A percentile compares a stretch with the other conserved stretches of the same genome.
phyloP scores from a whole-genome alignment of 1,140 invertebrate species.

The Cherax destructor region DNA sequence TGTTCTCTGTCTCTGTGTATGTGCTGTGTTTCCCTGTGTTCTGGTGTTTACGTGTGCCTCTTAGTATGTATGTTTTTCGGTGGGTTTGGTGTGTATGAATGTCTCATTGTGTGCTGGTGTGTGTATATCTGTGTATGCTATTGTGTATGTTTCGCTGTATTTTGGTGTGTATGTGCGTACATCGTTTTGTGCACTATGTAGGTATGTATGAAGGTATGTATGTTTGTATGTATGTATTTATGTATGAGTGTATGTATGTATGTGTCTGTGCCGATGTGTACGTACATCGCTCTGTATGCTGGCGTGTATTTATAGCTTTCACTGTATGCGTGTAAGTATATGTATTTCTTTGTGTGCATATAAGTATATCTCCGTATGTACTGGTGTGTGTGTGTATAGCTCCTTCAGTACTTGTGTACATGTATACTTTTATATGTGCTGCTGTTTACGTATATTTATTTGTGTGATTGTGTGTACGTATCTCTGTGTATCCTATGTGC shows the following conservation, averaged over 20 bases:
- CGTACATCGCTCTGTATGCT: neutral
- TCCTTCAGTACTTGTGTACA: neutral
- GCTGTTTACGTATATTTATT: neutral
- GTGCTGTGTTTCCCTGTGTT: no score
- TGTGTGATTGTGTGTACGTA: neutral
- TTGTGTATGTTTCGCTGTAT: no score
- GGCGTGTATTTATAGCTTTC: neutral
- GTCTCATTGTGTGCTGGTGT: neutral
- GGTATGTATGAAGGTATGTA: no score
- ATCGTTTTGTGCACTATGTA: no score
- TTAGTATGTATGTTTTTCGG: no score
- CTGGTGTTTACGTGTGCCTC: no score
- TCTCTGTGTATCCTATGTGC: neutral
- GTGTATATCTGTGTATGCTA: neutral
- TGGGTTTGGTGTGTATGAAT: neutral
- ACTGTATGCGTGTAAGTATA: constrained; percentile 3
- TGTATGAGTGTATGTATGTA: constrained; percentile 1
- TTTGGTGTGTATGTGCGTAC: no score
- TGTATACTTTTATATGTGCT: neutral
- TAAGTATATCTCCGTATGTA: constrained; percentile 11
- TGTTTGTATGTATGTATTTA: no score
- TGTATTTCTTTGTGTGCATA: no score
- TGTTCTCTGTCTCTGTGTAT: no score
- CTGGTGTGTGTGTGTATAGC: neutral
- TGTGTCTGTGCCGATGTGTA: no score